Evolutionary conservation across 2,888 invertebrate genomes (phyloP), one percentile per base, ranked within the genome.

Genomic region (Drosophila lutescens): DNA sequence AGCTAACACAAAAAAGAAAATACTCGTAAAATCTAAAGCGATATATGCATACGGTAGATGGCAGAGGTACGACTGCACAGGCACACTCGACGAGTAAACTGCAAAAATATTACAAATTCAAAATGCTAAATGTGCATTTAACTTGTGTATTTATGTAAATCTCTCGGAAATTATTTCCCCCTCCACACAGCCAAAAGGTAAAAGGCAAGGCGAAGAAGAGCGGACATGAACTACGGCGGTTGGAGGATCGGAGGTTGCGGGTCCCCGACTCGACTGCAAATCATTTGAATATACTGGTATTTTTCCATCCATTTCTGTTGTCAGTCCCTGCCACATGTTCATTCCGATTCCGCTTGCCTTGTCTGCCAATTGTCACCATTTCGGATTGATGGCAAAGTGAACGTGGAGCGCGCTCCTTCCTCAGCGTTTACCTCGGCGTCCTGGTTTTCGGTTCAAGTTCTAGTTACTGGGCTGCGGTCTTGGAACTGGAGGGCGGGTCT

Each of bases 131-230:
- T 89, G 84, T 89, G 84, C 90, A 86, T 87, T 90, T 86, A 88
- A 85, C 86, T 88, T 89, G 89, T 90, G 88, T 88, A 86, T 88
- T 88, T 90, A 90, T 90, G 90, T 84, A 90, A 90, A 90, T 90
- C 89, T 79, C 73, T 80, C 74, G 77, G 78, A 90, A 90, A 89
- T 86, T 84, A 84, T 86, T 89, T 81, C 79, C 23, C 69, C 76
- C 26, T 26, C 26, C 26, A 26, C 5, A 26, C 26, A 26, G 4
- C 40, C 47, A 66, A 30, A 17, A 34, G 34, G 49, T 32, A 4
- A 46, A 44, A 61, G 47, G 51, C 46, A 9, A 46, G 34, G 41
- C 50, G 50, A 46, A 8, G 15, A 34, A 36, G n/a, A 41, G 51
- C 10, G 53, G 65, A 50, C 26, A 54, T 57, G 56, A 51, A 40